Evolutionary conservation across 2,113 vertebrate species (phyloP), one percentile per base, ranked within the genome.

Genomic region (Xyliphius kryptos): DNA sequence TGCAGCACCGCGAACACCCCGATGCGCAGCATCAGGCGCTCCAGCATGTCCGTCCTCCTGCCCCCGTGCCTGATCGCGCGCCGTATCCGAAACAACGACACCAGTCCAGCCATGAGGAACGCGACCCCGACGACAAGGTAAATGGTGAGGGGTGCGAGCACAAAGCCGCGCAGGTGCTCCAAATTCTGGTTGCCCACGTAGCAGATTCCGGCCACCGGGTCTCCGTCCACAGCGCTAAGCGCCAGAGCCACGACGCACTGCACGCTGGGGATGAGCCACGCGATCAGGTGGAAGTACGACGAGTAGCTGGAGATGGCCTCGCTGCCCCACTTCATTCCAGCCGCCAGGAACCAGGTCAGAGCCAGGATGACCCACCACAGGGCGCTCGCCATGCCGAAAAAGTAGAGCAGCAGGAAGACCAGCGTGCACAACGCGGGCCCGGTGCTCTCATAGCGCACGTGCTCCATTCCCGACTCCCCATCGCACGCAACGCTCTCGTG

Each of bases 161-260:
- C 95, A 1, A 97, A 95, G 19, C 95, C 92, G 0, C 95, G 80
- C 52, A 97, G 76, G 75, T 94, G 93, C 70, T 97, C 91, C 78
- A 97, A 44, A 69, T 90, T 94, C 77, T 95, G 94, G 82, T 96
- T 96, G 21, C 93, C 94, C 62, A 97, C 94, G 8, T 92, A 97
- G 79, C 95, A 97, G 63, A 97, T 91, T 47, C 94, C 95, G 0
- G 92, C 91, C 68, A 97, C 91, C 0, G 94, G 89, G 82, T 97
- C 95, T 0, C 94, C 95, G 36, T 97, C 95, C 74, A 97, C 94
- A 4, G 43, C 43, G 43, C 0, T 93, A 13, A 46, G 93, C 59
- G 94, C 94, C 48, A 97, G 85, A 0, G 94, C 95, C 0, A 92
- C 90, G 0, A 95, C 92, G 59, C 91, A 93, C 76, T 97, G 93